These are phyloP conservation scores for Hippasteria phrygiana DNA, from an alignment of 53 echinoderm and acorn worm genomes.

Conservation along the genomic window DNA sequence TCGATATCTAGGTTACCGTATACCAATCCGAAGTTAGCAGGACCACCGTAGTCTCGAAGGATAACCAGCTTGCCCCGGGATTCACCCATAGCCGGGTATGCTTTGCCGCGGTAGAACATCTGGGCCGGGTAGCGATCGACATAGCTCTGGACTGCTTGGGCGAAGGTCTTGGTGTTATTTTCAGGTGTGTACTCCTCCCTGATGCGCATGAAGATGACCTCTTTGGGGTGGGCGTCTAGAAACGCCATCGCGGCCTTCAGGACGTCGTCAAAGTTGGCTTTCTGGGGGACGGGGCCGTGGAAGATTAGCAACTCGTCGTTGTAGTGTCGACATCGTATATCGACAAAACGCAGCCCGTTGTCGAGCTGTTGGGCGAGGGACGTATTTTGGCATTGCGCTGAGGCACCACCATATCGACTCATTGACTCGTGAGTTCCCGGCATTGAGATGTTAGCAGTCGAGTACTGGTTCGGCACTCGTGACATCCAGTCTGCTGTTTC, in stretches of 20 bases:
- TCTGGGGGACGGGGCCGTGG: slow-evolving; percentile 10
- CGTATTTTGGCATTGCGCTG: slow-evolving; percentile 11
- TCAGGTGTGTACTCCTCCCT: slow-evolving; percentile 12
- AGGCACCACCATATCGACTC: slow-evolving; percentile 24
- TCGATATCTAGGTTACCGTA: slow-evolving; percentile 6
- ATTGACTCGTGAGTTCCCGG: slow-evolving; percentile 43
- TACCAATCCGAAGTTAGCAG: slow-evolving; percentile 5
- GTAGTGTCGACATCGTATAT: slow-evolving; percentile 46
- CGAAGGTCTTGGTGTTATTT: slow-evolving; percentile 26
- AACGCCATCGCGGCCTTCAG: slow-evolving; percentile 14
- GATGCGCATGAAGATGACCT: slow-evolving; percentile 43
- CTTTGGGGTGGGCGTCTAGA: slow-evolving; percentile 10
- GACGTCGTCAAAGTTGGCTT: slow-evolving; percentile 13
- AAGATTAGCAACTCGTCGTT: slow-evolving; percentile 40
- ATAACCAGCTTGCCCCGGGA: slow-evolving; percentile 39
- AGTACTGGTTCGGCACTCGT: not conserved
- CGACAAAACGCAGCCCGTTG: slow-evolving; percentile 52
- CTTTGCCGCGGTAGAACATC: slow-evolving; percentile 10
- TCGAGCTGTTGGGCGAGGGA: slow-evolving; percentile 36
- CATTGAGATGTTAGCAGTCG: slow-evolving; percentile 19
- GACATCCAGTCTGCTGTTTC: slow-evolving; percentile 13
- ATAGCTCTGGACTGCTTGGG: slow-evolving; percentile 40
- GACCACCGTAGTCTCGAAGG: slow-evolving; percentile 27
- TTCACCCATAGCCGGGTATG: slow-evolving; percentile 9
- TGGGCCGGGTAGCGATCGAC: not conserved